Evolutionary conservation across 2,113 vertebrate species (phyloP), one percentile per base, ranked within the genome.

Genomic region (Speoplatyrhinus poulsoni): DNA sequence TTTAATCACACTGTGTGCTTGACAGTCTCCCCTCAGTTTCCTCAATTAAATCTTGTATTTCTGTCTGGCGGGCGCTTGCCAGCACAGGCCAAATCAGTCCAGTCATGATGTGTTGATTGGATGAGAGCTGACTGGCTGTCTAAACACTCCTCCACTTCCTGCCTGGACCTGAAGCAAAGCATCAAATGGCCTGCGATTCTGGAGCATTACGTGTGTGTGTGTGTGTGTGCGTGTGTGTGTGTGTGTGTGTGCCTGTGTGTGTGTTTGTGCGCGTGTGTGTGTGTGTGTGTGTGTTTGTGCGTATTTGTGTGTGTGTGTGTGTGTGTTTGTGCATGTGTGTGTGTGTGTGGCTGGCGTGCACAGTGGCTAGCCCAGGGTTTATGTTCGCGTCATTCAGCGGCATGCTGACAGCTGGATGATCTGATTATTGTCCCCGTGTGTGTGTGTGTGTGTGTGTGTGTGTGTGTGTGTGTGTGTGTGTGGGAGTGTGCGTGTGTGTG

Each of bases 51-150:
- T n/a, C 19, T 68, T 60, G 10, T 46, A 26, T 62, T 33, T 61
- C 49, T 32, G 59, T n/a, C 65, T 63, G 11, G 10, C 4, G 1
- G 17, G 63, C n/a, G n/a, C 67, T 46, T 46, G 62, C 58, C 0
- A 15, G 49, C 61, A 3, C 66, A 67, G 78, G 58, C 61, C 13
- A 12, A 80, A 80, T 79, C 57, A 41, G 60, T 61, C 69, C 47
- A 32, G 61, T 72, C 64, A 67, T 7, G 19, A 74, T 1, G 32
- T 13, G 41, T n/a, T 65, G 70, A 78, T 72, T 0, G 69, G 80
- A 85, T 67, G 60, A 17, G 70, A 77, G 62, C 53, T 50, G 76
- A 74, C 65, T n/a, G 11, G 41, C 3, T 61, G 77, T 74, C 64
- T 79, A 80, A 84, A 84, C 68, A 75, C 33, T 13, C 4, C 0